Evolutionary conservation across 1,140 invertebrate species (phyloP).

Genomic region (Galleria mellonella): DNA sequence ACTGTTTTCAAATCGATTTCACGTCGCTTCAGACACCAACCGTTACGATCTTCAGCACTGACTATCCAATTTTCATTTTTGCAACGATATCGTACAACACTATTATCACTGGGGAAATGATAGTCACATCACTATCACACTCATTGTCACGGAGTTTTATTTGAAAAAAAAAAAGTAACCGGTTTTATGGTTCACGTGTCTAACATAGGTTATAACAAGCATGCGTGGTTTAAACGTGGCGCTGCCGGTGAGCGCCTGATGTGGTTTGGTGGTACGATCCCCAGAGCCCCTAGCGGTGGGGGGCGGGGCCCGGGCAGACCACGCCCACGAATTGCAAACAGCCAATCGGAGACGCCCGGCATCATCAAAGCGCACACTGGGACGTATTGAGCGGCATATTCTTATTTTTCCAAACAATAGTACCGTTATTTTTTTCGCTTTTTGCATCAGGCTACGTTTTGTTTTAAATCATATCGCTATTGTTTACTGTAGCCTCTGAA

Average conservation of each 20-base stretch:
- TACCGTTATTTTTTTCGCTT: constrained; percentile 34
- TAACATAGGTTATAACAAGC: constrained; percentile 25
- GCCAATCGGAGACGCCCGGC: constrained; percentile 34
- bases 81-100: neutral
- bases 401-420: constrained; percentile 59
- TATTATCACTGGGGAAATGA: too few species aligned
- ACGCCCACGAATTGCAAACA: constrained; percentile 31
- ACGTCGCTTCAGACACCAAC: neutral
- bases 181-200: constrained; percentile 25
- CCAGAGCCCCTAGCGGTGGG: constrained; percentile 44
- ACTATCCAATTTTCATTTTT: neutral
- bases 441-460: constrained; percentile 28
- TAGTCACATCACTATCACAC: constrained; percentile 10
- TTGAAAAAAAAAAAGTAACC: too few species aligned
- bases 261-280: constrained; percentile 43
- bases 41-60: neutral
- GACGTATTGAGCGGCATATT: constrained; percentile 57
- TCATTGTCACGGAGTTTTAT: constrained; percentile 12
- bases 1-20: constrained; percentile 1
- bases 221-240: constrained; percentile 36
- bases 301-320: constrained; percentile 34
- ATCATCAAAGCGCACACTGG: constrained; percentile 56
- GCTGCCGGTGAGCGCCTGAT: constrained; percentile 56
- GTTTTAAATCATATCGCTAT: constrained; percentile 48
- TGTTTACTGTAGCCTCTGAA: constrained; percentile 43